phyloP scores from a whole-genome alignment of 2,113 vertebrate species.

The Prionailurus bengalensis region DNA sequence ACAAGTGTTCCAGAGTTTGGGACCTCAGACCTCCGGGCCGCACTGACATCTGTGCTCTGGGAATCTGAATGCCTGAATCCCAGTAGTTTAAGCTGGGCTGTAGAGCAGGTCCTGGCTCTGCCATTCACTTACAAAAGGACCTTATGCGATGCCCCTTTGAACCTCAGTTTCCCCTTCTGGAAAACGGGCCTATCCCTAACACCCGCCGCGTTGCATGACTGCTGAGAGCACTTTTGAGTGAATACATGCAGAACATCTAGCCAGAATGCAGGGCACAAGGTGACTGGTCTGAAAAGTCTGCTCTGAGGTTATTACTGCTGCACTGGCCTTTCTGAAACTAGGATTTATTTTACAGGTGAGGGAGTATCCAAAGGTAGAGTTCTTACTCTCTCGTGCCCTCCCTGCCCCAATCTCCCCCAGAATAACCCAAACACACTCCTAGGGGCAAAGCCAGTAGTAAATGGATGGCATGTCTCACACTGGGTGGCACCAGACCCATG shows the following conservation, averaged over 20 bases:
- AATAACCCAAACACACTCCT: neutral
- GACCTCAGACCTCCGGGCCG: neutral
- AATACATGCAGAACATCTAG: neutral
- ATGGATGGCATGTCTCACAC: neutral
- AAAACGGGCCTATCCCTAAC: neutral
- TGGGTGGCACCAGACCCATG: neutral
- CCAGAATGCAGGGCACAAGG: fast-evolving
- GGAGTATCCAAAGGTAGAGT: neutral
- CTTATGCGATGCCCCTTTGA: neutral
- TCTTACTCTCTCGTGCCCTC: neutral
- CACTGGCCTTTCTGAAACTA: neutral
- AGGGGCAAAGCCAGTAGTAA: neutral
- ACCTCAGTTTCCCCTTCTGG: neutral
- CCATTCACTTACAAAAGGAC: neutral
- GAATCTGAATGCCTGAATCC: neutral
- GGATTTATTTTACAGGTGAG: neutral
- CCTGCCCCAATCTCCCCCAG: neutral
- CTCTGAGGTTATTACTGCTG: neutral
- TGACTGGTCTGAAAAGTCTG: neutral
- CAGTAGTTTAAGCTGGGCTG: neutral
- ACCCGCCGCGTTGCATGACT: neutral
- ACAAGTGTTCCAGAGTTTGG: neutral
- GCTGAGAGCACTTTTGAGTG: neutral
- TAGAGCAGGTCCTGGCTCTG: neutral
- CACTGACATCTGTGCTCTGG: neutral